phyloP scores from a whole-genome alignment of 2,113 vertebrate species.

The Tragelaphus strepsiceros region DNA sequence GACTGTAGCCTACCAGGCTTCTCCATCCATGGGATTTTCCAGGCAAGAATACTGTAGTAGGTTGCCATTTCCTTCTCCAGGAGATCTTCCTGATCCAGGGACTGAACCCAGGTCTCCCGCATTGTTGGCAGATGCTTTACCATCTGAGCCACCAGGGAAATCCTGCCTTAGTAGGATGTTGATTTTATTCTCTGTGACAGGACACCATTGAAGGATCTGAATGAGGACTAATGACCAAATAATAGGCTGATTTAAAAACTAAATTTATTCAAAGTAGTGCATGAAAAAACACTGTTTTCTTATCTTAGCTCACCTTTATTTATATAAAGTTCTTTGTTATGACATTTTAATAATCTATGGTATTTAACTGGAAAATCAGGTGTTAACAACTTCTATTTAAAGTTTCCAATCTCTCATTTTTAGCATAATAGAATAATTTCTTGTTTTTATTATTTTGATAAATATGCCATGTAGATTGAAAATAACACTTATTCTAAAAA shows the following conservation, averaged over 20 bases:
- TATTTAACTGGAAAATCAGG: not conserved
- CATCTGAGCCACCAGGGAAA: not conserved
- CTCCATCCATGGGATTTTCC: not conserved
- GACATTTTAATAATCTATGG: not conserved
- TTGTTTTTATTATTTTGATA: not conserved
- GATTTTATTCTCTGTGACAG: not conserved
- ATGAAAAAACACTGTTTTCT: not conserved
- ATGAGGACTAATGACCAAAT: not conserved
- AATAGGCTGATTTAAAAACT: not conserved
- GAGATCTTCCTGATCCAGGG: not conserved
- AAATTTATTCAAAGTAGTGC: not conserved
- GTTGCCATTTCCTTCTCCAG: not conserved
- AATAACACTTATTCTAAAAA: not conserved
- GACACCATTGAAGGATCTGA: not conserved
- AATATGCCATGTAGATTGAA: not conserved
- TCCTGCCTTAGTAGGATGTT: not conserved
- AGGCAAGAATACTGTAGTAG: not conserved
- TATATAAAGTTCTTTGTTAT: not conserved
- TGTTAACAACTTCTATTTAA: not conserved
- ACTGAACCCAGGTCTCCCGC: not conserved
- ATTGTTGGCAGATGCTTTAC: not conserved
- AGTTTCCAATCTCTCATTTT: not conserved
- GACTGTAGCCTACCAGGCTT: not conserved
- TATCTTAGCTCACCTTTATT: not conserved
- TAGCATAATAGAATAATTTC: not conserved